These are phyloP conservation scores for Leptopilina boulardi DNA, from an alignment of 1,140 invertebrate species.

Conservation along the genomic window DNA sequence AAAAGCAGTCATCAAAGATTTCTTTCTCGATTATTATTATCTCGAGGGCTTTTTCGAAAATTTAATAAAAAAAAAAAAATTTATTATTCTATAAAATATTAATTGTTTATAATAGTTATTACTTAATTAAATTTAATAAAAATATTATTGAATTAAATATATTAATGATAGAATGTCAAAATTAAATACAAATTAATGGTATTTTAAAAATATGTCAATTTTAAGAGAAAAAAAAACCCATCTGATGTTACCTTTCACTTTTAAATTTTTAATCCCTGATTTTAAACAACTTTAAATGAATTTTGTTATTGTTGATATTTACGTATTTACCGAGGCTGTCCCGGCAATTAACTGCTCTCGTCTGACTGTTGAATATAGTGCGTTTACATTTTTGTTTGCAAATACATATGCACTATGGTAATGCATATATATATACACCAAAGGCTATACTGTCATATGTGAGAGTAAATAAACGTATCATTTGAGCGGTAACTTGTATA, in stretches of 20 bases:
- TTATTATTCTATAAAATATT: too few relatives aligned
- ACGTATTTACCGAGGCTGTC: conserved; percentile 27
- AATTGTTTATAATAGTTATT: too few relatives aligned
- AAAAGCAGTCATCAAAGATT: conserved; percentile 10
- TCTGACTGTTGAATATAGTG: background rate
- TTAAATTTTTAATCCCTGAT: background rate
- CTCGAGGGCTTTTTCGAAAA: background rate
- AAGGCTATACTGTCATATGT: conserved; percentile 1
- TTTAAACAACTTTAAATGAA: background rate
- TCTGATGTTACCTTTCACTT: background rate
- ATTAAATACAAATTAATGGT: too few relatives aligned
- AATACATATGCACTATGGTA: background rate
- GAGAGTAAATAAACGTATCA: conserved; percentile 25
- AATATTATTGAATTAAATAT: too few relatives aligned
- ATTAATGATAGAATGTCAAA: too few relatives aligned
- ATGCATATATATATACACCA: background rate
- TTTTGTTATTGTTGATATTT: background rate
- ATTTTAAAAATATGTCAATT: too few relatives aligned
- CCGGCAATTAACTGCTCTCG: conserved; percentile 1
- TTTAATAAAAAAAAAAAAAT: too few relatives aligned
- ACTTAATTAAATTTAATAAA: too few relatives aligned
- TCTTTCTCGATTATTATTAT: background rate
- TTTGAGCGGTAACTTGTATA: background rate
- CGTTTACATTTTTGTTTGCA: conserved; percentile 30
- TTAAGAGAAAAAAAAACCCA: too few relatives aligned